Evolutionary conservation across 2,888 invertebrate species (phyloP).

Genomic region (Drosophila koepferae): DNA sequence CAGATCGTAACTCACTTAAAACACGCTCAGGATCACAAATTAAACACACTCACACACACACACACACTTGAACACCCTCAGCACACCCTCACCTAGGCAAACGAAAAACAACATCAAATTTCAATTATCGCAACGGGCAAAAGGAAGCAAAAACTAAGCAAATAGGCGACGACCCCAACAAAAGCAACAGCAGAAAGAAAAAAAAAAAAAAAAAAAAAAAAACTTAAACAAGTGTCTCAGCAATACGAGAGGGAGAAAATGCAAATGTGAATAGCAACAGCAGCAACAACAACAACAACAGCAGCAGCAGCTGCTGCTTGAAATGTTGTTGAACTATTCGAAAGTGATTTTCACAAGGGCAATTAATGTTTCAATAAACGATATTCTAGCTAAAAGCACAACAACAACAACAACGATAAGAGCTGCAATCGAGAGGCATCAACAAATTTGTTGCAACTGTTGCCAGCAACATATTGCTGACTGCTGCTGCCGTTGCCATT

Average conservation of each 20-base stretch:
- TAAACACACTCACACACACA: slow-evolving; percentile 19
- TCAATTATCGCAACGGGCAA: slow-evolving; percentile 79
- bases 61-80: slow-evolving; percentile 6
- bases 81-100: slow-evolving; percentile 12
- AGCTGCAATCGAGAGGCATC: slow-evolving; percentile 30
- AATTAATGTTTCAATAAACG: slow-evolving; percentile 84
- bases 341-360: slow-evolving; percentile 77
- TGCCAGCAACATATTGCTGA: slow-evolving; percentile 55
- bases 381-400: slow-evolving; percentile 61
- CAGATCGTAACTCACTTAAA: slow-evolving; percentile 11
- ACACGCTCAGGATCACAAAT: slow-evolving; percentile 28
- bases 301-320: slow-evolving; percentile 17
- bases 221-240: slow-evolving; percentile 61
- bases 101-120: slow-evolving; percentile 74
- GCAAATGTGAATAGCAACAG: slow-evolving; percentile 42
- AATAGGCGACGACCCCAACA: slow-evolving; percentile 60
- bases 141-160: slow-evolving; percentile 51
- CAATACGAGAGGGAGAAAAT: slow-evolving; percentile 48
- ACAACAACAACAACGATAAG: slow-evolving; percentile 37
- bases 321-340: slow-evolving; percentile 70
- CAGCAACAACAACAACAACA: slow-evolving; percentile 23
- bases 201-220: slow-evolving; percentile 12
- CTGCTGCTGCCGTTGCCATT: slow-evolving; percentile 26
- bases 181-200: slow-evolving; percentile 19
- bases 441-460: slow-evolving; percentile 68